phyloP scores from a whole-genome alignment of 2,797 vertebrate genomes.

The Gallirallus australis region DNA sequence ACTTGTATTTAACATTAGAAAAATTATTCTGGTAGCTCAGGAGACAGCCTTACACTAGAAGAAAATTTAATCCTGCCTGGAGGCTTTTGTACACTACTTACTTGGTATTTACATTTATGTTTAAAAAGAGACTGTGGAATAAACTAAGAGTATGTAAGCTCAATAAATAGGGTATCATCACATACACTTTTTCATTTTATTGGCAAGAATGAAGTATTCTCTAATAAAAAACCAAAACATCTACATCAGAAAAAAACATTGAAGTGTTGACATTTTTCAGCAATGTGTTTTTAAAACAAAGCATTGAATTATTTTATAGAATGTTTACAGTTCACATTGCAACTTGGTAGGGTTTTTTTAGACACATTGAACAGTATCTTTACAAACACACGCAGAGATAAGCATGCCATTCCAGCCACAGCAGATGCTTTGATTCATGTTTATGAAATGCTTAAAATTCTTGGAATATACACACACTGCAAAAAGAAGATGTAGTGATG shows the following conservation, averaged over 20 bases:
- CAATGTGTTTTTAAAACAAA: not conserved
- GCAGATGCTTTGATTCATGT: constrained; percentile 20
- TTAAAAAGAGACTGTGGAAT: not conserved
- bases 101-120: not conserved
- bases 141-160: not conserved
- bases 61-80: not conserved
- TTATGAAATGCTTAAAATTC: constrained; percentile 33
- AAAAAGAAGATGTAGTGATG: not conserved
- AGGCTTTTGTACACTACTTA: not conserved
- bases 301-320: not conserved
- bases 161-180: not conserved
- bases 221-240: not conserved
- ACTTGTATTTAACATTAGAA: not conserved
- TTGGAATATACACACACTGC: not conserved
- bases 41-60: not conserved
- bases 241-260: not conserved
- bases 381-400: not conserved
- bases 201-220: not conserved
- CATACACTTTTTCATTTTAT: not conserved
- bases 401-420: not conserved
- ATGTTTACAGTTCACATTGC: not conserved
- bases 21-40: not conserved
- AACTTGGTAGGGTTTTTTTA: not conserved
- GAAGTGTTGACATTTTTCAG: not conserved
- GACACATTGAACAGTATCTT: not conserved